Conservation (phyloP, 2,888 invertebrate species). For the Xylophagus ater region DNA sequence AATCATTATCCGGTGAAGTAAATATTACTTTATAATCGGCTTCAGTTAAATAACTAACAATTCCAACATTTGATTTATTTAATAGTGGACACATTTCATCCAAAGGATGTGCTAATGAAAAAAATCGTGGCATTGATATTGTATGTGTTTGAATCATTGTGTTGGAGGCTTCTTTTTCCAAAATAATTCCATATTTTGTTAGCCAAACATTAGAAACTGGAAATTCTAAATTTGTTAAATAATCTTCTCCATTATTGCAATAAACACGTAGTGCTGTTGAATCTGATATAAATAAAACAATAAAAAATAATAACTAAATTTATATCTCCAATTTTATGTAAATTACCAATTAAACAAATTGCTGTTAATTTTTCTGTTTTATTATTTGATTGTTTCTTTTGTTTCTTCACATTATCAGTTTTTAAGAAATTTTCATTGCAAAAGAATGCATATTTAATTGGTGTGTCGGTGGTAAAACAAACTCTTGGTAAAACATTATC, state of each 20-base stretch:
- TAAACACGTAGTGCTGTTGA: constrained; percentile 65
- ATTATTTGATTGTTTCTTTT: not conserved
- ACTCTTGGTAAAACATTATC: constrained; percentile 26
- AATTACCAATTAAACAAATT: constrained; percentile 32
- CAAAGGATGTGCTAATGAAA: constrained; percentile 77
- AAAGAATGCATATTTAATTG: constrained; percentile 71
- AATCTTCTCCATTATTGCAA: constrained; percentile 71
- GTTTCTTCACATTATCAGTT: constrained; percentile 29
- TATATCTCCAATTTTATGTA: not conserved
- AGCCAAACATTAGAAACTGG: constrained; percentile 74
- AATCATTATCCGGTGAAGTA: constrained; percentile 63
- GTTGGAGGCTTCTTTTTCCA: constrained; percentile 56
- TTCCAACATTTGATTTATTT: constrained; percentile 50
- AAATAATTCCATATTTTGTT: constrained; percentile 71
- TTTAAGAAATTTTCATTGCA: constrained; percentile 50
- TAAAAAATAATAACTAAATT: not conserved
- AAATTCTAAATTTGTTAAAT: constrained; percentile 65
- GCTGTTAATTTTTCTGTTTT: constrained; percentile 3
- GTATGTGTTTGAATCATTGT: constrained; percentile 30
- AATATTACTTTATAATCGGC: constrained; percentile 56
- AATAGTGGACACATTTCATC: constrained; percentile 83
- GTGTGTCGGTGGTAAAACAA: constrained; percentile 72
- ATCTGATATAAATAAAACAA: constrained; percentile 39
- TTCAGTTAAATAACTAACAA: constrained; percentile 51
- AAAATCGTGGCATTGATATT: constrained; percentile 61